Evolutionary conservation across 2,888 invertebrate species (phyloP).

Genomic region (Cremastobaeus sp.): DNA sequence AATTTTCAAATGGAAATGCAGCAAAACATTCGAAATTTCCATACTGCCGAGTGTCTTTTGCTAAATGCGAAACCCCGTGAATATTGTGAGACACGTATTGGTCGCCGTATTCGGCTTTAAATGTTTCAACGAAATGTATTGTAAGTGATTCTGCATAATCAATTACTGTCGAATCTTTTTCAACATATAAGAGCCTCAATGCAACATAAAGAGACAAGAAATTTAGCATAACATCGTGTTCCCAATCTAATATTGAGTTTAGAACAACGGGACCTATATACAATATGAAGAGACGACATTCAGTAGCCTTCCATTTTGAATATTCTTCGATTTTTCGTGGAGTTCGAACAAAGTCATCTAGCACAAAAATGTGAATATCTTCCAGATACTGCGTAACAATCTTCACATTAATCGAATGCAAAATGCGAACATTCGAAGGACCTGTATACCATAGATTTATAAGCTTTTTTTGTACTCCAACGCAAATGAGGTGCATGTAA

Average conservation of each 20-base stretch:
- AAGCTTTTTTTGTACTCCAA: constrained; percentile 5
- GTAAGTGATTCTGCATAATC: not conserved
- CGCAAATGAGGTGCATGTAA: constrained; percentile 12
- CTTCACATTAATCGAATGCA: not conserved
- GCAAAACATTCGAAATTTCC: constrained; percentile 4
- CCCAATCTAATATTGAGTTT: constrained; percentile 6
- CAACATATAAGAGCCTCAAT: not conserved
- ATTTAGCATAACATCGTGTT: not conserved
- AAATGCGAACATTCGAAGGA: not conserved
- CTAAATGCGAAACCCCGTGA: not conserved
- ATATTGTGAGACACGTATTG: constrained; percentile 12
- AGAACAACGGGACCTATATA: constrained; percentile 5
- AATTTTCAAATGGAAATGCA: constrained; percentile 17
- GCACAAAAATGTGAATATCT: not conserved
- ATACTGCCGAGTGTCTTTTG: not conserved
- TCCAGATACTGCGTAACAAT: not conserved
- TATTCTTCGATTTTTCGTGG: constrained; percentile 8
- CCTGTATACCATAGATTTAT: constrained; percentile 2
- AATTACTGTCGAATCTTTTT: not conserved
- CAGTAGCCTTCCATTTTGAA: constrained; percentile 12
- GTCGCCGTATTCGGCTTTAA: not conserved
- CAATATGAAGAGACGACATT: constrained; percentile 3
- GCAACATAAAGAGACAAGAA: constrained; percentile 5
- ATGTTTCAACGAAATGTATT: not conserved
- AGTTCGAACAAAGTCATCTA: not conserved